Evolutionary conservation across 2,797 vertebrate species (phyloP).

Genomic region (Karalla daura): DNA sequence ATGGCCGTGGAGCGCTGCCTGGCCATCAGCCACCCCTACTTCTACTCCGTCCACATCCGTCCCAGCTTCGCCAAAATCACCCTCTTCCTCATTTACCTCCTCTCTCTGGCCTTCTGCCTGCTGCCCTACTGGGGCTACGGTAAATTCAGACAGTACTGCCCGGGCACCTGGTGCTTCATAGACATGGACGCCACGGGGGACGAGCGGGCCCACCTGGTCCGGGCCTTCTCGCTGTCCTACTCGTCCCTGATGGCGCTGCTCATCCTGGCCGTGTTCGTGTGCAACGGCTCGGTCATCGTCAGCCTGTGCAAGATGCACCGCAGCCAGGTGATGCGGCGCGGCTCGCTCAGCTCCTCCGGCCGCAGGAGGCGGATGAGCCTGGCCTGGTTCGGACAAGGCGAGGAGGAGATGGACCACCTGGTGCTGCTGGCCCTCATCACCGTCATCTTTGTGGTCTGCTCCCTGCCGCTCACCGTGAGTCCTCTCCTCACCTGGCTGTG

Average conservation of each 20-base stretch:
- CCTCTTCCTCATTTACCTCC: constrained; percentile 84
- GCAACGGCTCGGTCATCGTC: constrained; percentile 89
- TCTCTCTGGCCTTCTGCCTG: constrained; percentile 85
- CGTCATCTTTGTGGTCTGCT: constrained; percentile 89
- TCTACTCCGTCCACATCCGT: constrained; percentile 86
- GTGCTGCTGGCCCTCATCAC: constrained; percentile 91
- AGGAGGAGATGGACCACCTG: constrained; percentile 90
- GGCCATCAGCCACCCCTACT: constrained; percentile 91
- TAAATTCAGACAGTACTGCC: constrained; percentile 89
- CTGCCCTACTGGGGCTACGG: constrained; percentile 87
- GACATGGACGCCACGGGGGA: constrained; percentile 83
- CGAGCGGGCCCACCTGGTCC: constrained; percentile 53
- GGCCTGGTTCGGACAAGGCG: constrained; percentile 83
- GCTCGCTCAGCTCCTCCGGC: constrained; percentile 70
- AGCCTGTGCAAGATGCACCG: constrained; percentile 90
- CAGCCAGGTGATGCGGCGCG: constrained; percentile 83
- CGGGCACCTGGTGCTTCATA: constrained; percentile 94
- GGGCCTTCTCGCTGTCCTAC: constrained; percentile 90
- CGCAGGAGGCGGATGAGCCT: constrained; percentile 78
- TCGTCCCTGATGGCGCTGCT: constrained; percentile 87
- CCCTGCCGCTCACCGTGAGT: constrained; percentile 91
- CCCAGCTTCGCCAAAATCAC: constrained; percentile 82
- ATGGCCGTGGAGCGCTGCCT: constrained; percentile 94
- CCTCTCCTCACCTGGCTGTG: constrained; percentile 3
- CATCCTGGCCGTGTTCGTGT: constrained; percentile 85